These are phyloP conservation scores for Octopus sinensis DNA, from an alignment of 1,140 invertebrate species.

Conservation along the genomic window DNA sequence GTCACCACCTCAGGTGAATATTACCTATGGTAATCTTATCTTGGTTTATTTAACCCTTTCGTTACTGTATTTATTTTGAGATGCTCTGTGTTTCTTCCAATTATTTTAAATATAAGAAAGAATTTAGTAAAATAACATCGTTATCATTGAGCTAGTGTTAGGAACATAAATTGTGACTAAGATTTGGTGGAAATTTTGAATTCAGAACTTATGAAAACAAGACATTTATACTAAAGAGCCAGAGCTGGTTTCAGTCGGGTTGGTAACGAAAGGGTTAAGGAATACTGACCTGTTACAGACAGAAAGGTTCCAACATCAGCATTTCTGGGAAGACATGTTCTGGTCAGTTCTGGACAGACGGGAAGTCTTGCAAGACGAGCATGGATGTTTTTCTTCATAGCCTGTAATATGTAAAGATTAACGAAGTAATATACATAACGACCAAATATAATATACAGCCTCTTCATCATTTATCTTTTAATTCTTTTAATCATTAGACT, in stretches of 20 bases:
- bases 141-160: background rate
- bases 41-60: too few relatives aligned
- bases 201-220: background rate
- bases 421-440: too few relatives aligned
- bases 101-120: too few relatives aligned
- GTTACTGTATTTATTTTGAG: too few relatives aligned
- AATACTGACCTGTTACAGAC: slow-evolving; percentile 46
- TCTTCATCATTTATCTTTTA: too few relatives aligned
- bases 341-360: slow-evolving; percentile 51
- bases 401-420: slow-evolving; percentile 26
- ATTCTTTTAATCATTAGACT: too few relatives aligned
- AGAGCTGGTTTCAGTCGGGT: background rate
- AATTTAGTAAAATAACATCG: background rate
- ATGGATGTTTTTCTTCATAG: slow-evolving; percentile 69
- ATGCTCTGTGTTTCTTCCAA: too few relatives aligned
- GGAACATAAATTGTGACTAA: background rate
- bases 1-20: too few relatives aligned
- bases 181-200: background rate
- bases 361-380: slow-evolving; percentile 61
- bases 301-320: slow-evolving; percentile 69
- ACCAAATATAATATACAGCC: too few relatives aligned
- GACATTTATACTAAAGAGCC: background rate
- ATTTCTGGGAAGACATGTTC: slow-evolving; percentile 65
- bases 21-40: too few relatives aligned
- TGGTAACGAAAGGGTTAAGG: background rate